Conservation (phyloP, 2,797 vertebrate genomes). For the Notolabrus celidotus region DNA sequence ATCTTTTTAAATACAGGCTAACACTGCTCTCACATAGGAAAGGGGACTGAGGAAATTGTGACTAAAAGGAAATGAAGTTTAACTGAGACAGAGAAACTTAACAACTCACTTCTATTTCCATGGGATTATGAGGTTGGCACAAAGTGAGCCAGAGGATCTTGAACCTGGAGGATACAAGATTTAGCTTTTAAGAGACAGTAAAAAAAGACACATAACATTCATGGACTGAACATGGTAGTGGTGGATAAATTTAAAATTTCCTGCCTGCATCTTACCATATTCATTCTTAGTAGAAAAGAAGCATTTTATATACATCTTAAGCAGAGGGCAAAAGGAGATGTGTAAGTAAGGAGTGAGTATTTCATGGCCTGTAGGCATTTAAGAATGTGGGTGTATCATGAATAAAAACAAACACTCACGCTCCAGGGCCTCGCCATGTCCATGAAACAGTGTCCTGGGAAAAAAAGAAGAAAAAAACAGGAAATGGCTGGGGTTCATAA, state of each 20-base stretch:
- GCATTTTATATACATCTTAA: constrained; percentile 5
- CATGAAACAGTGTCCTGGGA: constrained; percentile 94
- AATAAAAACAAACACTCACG: constrained; percentile 86
- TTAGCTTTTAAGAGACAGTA: neutral
- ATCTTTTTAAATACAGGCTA: neutral
- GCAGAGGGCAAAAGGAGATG: neutral
- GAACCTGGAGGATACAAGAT: constrained; percentile 81
- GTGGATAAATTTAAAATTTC: constrained; percentile 4
- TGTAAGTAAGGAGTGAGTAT: neutral
- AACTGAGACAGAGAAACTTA: neutral
- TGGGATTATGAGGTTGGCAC: constrained; percentile 92
- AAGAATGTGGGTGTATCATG: neutral
- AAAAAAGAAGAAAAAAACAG: constrained; percentile 29
- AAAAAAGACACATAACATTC: neutral
- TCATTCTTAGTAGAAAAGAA: constrained; percentile 24
- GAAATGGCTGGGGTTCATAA: constrained; percentile 42
- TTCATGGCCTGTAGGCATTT: neutral
- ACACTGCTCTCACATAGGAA: neutral
- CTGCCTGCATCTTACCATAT: neutral
- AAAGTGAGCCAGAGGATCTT: constrained; percentile 96
- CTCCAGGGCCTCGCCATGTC: constrained; percentile 94
- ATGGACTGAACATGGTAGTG: constrained; percentile 6
- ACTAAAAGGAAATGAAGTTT: neutral
- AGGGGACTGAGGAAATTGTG: neutral
- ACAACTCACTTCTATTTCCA: constrained; percentile 94